Percentiles rank a stretch among this genome's conserved stretches.
Evolutionary conservation across 2,113 vertebrate genomes (phyloP).

Genomic region (Callospermophilus lateralis): DNA sequence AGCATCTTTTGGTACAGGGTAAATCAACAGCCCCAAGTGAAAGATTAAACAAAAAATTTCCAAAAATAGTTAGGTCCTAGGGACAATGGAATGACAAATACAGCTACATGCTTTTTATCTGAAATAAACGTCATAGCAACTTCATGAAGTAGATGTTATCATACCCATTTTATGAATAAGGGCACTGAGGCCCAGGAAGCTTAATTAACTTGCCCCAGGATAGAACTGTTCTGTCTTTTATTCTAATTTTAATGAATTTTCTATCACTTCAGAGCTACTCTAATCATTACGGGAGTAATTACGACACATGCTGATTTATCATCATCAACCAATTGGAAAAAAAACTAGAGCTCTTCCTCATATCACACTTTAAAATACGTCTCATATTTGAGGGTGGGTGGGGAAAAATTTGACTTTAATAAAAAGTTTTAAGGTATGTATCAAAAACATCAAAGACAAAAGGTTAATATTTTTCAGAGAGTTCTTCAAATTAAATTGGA

Average conservation of each 20-base stretch:
- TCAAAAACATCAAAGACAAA: conserved; percentile 19
- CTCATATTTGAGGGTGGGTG: background rate
- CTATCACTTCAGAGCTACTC: background rate
- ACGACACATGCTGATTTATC: background rate
- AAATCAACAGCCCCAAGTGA: background rate
- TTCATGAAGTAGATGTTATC: background rate
- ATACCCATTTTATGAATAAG: background rate
- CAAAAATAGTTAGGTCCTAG: background rate
- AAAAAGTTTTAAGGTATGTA: background rate
- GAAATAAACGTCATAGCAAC: background rate
- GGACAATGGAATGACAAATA: background rate
- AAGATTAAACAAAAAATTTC: background rate
- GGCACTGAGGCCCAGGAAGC: background rate
- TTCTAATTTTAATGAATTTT: background rate
- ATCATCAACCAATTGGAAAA: background rate
- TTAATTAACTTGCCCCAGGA: background rate
- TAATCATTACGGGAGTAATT: background rate
- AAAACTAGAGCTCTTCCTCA: background rate
- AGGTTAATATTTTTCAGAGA: background rate
- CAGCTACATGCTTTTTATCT: background rate
- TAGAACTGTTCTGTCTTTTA: background rate
- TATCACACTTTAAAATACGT: conserved; percentile 18
- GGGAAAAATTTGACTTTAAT: background rate
- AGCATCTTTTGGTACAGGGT: background rate
- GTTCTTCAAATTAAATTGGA: background rate